Conservation (phyloP, 2,797 vertebrate genomes). For the Acrocephalus scirpaceus region DNA sequence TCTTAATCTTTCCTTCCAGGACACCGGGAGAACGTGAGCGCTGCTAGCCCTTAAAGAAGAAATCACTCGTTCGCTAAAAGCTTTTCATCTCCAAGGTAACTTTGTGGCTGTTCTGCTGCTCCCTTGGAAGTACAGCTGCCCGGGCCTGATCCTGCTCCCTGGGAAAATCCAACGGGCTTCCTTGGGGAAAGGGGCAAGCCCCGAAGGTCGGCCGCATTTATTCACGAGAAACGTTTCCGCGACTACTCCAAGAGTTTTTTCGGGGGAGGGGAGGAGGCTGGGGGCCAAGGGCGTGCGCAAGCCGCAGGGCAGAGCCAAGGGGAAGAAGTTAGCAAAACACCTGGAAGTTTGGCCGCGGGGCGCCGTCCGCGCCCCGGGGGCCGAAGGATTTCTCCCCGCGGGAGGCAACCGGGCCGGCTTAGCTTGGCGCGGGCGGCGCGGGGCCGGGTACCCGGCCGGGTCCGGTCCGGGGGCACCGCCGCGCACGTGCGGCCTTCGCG, state of each 20-base stretch:
- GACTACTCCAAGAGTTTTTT: background rate
- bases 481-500: background rate
- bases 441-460: no score
- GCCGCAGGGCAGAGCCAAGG: background rate
- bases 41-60: background rate
- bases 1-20: background rate
- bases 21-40: background rate
- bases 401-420: background rate
- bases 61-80: background rate
- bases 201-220: background rate
- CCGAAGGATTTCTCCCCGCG: background rate
- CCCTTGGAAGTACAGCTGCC: background rate
- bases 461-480: background rate
- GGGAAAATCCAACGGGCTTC: background rate
- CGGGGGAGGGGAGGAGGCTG: background rate
- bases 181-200: background rate
- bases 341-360: conserved; percentile 15
- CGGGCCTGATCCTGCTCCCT: background rate
- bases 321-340: conserved; percentile 1
- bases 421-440: background rate
- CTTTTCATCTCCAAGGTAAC: conserved; percentile 23
- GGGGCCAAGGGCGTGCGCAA: background rate
- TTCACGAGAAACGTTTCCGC: background rate
- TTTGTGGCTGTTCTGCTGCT: conserved; percentile 2
- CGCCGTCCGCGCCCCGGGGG: background rate